Conservation (phyloP, 1,140 invertebrate species). For the Dendroctonus valens region DNA sequence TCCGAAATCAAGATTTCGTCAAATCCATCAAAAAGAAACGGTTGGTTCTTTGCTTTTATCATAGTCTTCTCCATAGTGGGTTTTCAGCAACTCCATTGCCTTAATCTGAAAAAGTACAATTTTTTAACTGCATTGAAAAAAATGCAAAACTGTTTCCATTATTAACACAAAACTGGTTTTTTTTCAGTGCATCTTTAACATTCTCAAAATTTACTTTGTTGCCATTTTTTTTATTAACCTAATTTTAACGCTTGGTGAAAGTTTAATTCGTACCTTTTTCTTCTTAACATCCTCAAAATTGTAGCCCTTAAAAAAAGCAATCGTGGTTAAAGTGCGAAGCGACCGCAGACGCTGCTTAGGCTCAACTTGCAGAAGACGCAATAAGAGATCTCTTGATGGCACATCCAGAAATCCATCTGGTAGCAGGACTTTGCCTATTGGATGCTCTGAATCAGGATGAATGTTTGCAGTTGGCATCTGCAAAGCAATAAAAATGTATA, state of each 20-base stretch:
- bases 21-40: no score
- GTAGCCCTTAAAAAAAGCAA: slow-evolving; percentile 55
- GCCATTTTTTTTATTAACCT: neutral
- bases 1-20: no score
- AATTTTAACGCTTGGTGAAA: no score
- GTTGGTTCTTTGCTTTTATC: neutral
- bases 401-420: slow-evolving; percentile 41
- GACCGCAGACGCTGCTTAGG: slow-evolving; percentile 51
- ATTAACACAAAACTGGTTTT: no score
- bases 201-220: no score
- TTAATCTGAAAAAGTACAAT: slow-evolving; percentile 19
- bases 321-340: slow-evolving; percentile 51
- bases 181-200: no score
- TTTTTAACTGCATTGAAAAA: neutral
- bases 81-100: slow-evolving; percentile 24
- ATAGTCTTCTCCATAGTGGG: slow-evolving; percentile 17
- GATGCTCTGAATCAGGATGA: slow-evolving; percentile 6
- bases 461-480: neutral
- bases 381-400: slow-evolving; percentile 50
- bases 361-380: slow-evolving; percentile 51
- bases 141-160: no score
- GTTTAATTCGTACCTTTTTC: slow-evolving; percentile 29
- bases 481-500: neutral
- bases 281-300: slow-evolving; percentile 51
- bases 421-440: slow-evolving; percentile 32